Conservation (phyloP, 2,888 invertebrate genomes). For the Volucella zonaria region DNA sequence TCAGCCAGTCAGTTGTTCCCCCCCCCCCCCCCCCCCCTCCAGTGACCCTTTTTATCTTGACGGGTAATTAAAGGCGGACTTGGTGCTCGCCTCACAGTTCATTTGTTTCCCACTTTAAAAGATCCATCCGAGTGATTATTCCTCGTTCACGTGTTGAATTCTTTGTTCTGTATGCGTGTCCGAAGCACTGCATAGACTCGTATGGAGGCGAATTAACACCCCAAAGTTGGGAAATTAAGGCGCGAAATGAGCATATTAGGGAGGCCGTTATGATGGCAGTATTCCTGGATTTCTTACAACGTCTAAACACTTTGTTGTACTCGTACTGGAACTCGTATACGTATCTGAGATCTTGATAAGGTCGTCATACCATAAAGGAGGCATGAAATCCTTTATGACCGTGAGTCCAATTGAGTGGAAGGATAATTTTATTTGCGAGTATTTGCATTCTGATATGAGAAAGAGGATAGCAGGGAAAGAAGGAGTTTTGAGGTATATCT, state of each 20-base stretch:
- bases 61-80: slow-evolving; percentile 76
- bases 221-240: slow-evolving; percentile 67
- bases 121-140: slow-evolving; percentile 58
- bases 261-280: slow-evolving; percentile 59
- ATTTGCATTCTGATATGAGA: slow-evolving; percentile 62
- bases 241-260: slow-evolving; percentile 71
- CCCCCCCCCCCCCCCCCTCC: slow-evolving; percentile 22
- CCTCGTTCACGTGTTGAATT: slow-evolving; percentile 57
- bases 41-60: slow-evolving; percentile 74
- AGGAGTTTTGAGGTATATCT: too few relatives aligned
- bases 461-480: too few relatives aligned
- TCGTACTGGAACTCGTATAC: too few relatives aligned
- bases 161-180: slow-evolving; percentile 49
- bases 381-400: slow-evolving; percentile 56
- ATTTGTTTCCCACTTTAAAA: slow-evolving; percentile 62
- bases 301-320: neutral
- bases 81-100: slow-evolving; percentile 67
- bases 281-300: slow-evolving; percentile 65
- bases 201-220: slow-evolving; percentile 68
- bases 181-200: slow-evolving; percentile 40
- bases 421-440: slow-evolving; percentile 71
- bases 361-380: slow-evolving; percentile 15
- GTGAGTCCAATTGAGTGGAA: slow-evolving; percentile 40
- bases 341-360: slow-evolving; percentile 64
- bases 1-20: neutral